These are phyloP conservation scores for Rhinolophus sinicus DNA, from an alignment of 2,113 vertebrate genomes.

Conservation along the genomic window DNA sequence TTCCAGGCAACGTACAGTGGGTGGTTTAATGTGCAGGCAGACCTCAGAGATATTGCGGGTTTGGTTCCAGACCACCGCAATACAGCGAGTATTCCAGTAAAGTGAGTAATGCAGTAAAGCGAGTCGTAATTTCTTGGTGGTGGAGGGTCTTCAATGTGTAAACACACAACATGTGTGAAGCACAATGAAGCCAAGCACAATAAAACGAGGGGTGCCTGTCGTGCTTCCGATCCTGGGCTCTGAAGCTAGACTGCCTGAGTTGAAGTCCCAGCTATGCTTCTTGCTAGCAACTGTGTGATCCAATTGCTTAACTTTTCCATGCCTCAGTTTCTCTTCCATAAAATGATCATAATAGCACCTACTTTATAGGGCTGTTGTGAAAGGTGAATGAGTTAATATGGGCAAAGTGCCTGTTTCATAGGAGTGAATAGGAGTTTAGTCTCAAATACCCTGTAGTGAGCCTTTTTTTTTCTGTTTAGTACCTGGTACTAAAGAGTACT, in stretches of 20 bases:
- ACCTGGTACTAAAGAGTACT: background rate
- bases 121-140: background rate
- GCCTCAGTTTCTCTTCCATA: background rate
- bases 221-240: background rate
- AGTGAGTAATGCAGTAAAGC: no score
- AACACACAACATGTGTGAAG: background rate
- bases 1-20: rapidly evolving
- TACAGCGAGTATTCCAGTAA: no score
- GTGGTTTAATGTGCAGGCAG: no score
- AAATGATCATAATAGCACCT: background rate
- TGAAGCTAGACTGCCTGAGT: background rate
- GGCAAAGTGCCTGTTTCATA: background rate
- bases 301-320: background rate
- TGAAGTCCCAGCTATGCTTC: background rate
- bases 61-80: background rate
- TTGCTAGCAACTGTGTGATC: background rate
- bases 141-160: background rate
- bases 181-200: background rate
- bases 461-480: background rate
- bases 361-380: background rate
- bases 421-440: background rate
- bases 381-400: background rate
- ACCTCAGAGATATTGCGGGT: no score
- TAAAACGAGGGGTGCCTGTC: background rate
- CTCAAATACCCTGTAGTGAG: background rate